Conservation (phyloP, 2,113 vertebrate genomes). For the Acinonyx jubatus region DNA sequence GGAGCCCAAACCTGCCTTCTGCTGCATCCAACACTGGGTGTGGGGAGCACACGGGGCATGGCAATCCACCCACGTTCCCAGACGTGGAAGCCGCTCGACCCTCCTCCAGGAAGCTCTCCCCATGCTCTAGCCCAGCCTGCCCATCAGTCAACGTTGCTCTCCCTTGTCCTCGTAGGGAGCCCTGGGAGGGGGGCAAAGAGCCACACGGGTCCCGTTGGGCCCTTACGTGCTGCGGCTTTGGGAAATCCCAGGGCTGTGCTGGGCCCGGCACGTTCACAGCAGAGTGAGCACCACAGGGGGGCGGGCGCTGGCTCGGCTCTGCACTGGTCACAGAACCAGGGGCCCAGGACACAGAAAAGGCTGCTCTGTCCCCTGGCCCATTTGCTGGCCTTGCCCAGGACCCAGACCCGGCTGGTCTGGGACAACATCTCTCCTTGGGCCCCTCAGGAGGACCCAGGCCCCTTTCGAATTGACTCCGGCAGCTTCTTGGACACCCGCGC, state of each 20-base stretch:
- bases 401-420: no score
- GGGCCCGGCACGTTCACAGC: neutral
- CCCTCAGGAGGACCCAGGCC: accelerated
- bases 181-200: neutral
- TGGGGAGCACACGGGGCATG: neutral
- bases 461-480: no score
- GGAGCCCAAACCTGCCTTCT: neutral
- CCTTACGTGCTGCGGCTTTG: neutral
- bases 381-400: neutral
- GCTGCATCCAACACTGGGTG: neutral
- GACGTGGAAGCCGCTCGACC: neutral
- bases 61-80: neutral
- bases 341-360: neutral
- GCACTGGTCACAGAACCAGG: accelerated
- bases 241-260: accelerated
- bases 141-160: neutral
- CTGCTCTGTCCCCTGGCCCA: neutral
- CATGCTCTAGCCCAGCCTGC: neutral
- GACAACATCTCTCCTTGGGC: neutral
- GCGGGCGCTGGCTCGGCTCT: neutral
- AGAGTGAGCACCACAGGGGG: accelerated
- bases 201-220: no score
- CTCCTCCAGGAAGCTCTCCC: neutral
- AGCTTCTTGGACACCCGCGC: neutral
- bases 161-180: neutral